Evolutionary conservation across 1,140 invertebrate species (phyloP).

Genomic region (Reticulitermes speratus): DNA sequence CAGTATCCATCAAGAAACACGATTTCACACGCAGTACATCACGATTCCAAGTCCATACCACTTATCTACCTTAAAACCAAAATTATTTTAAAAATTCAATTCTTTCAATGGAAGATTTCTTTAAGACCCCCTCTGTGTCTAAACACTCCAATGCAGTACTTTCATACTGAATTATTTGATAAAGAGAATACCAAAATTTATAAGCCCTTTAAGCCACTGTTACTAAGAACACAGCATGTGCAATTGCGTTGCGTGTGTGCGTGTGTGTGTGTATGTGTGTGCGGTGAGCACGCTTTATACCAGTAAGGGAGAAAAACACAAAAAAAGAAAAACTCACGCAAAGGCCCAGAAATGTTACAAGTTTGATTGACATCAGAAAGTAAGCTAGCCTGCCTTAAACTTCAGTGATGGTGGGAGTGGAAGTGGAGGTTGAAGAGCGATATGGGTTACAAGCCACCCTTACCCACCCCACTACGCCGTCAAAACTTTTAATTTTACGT

Average conservation of each 20-base stretch:
- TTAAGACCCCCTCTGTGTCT: too few relatives aligned
- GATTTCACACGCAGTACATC: too few relatives aligned
- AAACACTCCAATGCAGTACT: too few relatives aligned
- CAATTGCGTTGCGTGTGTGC: conserved; percentile 10
- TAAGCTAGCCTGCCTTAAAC: background rate
- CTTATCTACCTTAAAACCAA: too few relatives aligned
- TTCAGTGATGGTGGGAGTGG: background rate
- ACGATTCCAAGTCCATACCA: too few relatives aligned
- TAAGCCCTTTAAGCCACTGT: background rate
- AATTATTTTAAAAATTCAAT: too few relatives aligned
- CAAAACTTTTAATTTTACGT: background rate
- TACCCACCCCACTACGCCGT: background rate
- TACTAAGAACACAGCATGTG: background rate
- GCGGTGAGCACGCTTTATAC: background rate
- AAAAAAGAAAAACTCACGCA: conserved; percentile 2
- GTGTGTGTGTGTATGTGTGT: background rate
- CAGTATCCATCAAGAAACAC: too few relatives aligned
- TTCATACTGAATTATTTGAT: too few relatives aligned
- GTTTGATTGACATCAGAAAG: conserved; percentile 10
- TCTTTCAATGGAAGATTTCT: too few relatives aligned
- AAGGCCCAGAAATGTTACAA: conserved; percentile 4
- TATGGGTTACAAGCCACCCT: background rate
- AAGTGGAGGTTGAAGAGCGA: background rate
- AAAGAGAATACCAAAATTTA: too few relatives aligned
- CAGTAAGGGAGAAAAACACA: background rate